Evolutionary conservation across 2,113 vertebrate species (phyloP).

Genomic region (Ifrita kowaldi): DNA sequence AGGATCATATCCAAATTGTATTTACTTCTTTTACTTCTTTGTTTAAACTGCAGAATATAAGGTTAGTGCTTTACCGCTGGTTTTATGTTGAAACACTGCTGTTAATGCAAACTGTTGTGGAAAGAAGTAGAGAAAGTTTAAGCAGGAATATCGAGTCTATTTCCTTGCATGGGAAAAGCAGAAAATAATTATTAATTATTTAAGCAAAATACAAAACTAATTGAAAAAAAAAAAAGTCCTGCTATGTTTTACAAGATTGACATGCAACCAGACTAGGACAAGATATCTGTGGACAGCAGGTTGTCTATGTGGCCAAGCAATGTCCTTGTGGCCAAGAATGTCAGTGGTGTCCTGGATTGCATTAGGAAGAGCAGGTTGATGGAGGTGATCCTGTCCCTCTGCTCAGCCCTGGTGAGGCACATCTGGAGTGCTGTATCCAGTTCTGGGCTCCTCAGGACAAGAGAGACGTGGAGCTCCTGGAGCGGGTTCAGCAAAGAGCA

Average conservation of each 20-base stretch:
- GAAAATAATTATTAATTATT: neutral
- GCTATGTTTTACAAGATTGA: neutral
- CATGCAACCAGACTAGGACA: neutral
- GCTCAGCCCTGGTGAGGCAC: neutral
- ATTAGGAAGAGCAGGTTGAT: rapidly evolving
- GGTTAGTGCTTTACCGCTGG: neutral
- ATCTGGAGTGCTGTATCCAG: neutral
- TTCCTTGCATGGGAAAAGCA: neutral
- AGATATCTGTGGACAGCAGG: neutral
- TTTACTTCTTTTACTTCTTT: neutral
- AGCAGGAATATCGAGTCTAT: neutral
- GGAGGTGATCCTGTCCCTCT: neutral
- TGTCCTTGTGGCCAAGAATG: too few relatives aligned
- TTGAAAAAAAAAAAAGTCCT: neutral
- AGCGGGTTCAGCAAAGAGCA: rapidly evolving
- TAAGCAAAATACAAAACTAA: neutral
- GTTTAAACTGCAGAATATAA: neutral
- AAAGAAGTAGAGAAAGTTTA: neutral
- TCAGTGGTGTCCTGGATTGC: rapidly evolving
- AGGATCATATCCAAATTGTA: neutral
- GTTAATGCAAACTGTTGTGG: neutral
- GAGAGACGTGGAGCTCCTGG: rapidly evolving
- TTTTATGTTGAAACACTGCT: neutral
- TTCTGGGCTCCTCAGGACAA: neutral
- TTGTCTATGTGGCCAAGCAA: neutral